Evolutionary conservation across 35 echinoderm and acorn worm species (phyloP), one percentile per base, ranked within the genome.

Genomic region (Patiria miniata): DNA sequence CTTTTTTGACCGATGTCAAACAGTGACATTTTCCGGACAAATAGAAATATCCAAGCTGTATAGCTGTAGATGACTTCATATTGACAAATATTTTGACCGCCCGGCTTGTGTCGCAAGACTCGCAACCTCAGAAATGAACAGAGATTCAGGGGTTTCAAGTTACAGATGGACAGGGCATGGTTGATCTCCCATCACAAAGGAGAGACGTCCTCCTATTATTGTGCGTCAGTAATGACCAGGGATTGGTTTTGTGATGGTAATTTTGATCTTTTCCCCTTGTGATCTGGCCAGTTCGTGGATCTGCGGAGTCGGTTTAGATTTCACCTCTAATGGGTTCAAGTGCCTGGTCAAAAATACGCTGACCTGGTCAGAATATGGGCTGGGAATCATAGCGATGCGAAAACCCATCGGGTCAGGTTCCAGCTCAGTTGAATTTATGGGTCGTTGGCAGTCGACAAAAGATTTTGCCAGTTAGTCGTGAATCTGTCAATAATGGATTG

Each of bases 201-300:
- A 73, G 14, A 73, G 26, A 30, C 65, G 14, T 73, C 65, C 26
- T 34, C 21, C 65, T 32, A 47, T 47, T 47, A 47, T 47, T 47
- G 4, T 12, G 4, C 4, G 42, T 12, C 42, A 47, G 42, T 73
- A 2, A 23, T 73, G 65, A 36, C 65, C 65, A 30, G 26, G 29
- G 29, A 34, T 73, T 34, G 23, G 65, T 73, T 73, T 73, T 9
- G 14, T 26, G 10, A 73, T 22, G 65, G 6, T 73, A 22, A 73
- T 73, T 73, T 10, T 73, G n/a, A n/a, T n/a, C n/a, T 34, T 73
- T 30, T 61, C 65, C 34, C 65, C 65, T 26, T 47, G 42, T 47
- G 42, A 47, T 47, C 26, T 73, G 65, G 65, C 34, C 65, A 73
- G 34, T 73, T 30, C 65, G 65, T 73, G 29, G 34, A 73, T 73